Evolutionary conservation across 2,888 invertebrate species (phyloP), one percentile per base, ranked within the genome.

Genomic region (Pseudococcus longispinus): DNA sequence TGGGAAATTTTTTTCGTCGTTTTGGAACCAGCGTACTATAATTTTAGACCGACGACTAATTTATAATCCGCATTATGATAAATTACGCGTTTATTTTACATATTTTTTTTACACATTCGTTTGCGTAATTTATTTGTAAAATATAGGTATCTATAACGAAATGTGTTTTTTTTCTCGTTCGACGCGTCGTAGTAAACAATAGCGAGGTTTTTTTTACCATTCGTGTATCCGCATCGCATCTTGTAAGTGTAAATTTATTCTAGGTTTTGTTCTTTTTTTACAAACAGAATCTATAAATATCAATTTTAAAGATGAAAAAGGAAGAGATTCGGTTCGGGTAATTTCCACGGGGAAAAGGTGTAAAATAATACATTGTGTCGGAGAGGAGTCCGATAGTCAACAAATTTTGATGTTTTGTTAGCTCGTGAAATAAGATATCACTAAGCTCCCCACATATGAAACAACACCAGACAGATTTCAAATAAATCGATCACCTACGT

Each of bases 1-100:
- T 80, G 20, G 42, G 77, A 80, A 80, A 80, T 42, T 9, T 15
- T 42, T 42, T 42, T 80, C 42, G 32, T 42, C 77, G 77, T 80
- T 80, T 80, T 80, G 37, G 37, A 29, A 80, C 9, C 42, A 20
- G 42, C 77, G 77, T 42, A n/a, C n/a, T n/a, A n/a, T 80, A 80
- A 80, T 37, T 42, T 70, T 29, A 29, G 29, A 70, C 29, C 18
- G 32, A 29, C 70, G 29, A 29, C 29, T 70, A 70, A 29, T 70
- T 70, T 70, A 29, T 70, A 18, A 70, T 70, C 29, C 70, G 29
- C 77, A 13, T 37, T 42, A 20, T 42, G 11, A 42, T 80, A 80
- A 80, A 80, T 80, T 80, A 80, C 42, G 77, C 77, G 42, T 80
- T 20, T 42, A 20, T 42, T 80, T 80, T 20, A 29, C 77, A 80